Base-by-base conservation (phyloP, 1,140 invertebrate genomes). In the Cotesia vestalis region DNA sequence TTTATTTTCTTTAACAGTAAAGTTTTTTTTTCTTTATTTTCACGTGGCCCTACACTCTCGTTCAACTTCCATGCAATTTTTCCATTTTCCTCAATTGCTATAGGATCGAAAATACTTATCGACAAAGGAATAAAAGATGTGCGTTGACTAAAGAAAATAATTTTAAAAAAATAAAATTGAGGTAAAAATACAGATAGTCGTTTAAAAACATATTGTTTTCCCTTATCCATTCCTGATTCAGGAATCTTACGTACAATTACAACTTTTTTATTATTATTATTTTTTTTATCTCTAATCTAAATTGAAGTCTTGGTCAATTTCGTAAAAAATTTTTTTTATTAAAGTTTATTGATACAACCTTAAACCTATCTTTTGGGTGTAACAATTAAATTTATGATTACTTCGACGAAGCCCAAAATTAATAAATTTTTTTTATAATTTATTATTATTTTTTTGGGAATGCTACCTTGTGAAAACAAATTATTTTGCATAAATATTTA, bases 251-350 rank as follows among this genome's bases (percentile, higher is more conserved):
- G 17, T 59, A 59, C 57, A 59, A 40, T 62, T 62, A 34, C 40
- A 46, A 46, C 51, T 20, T n/a, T 5, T 36, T 64, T 38, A 46
- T 35, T 14, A 11, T 12, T 63, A 63, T 38, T 52, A n/a, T 66
- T 66, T 34, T 12, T 66, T 53, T 53, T 66, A 20, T 69, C 40
- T 40, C 20, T 66, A 67, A 63, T 55, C 55, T 60, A 75, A 74
- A 75, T 69, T 62, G 68, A 60, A 75, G 66, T 72, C 61, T 79
- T 79, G 78, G 78, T 79, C 77, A 71, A 73, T 78, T 77, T 75
- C 73, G 68, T 78, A 77, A 62, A 79, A 78, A 79, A 76, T 66
- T 76, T 11, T 73, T 67, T 71, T 61, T 76, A 75, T 52, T 66
- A 27, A 17, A 11, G 46, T 62, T 71, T 40, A 52, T 52, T 35